Base-by-base conservation (phyloP, 1,140 invertebrate species). In the Trichoplusia ni region DNA sequence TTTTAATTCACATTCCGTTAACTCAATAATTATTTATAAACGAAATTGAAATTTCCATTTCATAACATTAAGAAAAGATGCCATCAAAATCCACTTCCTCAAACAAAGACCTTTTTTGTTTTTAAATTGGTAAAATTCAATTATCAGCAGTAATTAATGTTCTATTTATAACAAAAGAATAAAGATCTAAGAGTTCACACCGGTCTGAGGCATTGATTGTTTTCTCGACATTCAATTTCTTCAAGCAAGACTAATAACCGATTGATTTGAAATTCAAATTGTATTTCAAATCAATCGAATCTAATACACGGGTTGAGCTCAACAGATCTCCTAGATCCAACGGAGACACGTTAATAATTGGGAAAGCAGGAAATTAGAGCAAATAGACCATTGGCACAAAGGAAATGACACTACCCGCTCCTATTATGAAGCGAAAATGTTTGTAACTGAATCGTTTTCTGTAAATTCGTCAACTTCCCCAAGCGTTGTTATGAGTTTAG, bases 371-470 rank as follows among this genome's bases (percentile, higher is more conserved):
- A 78, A 75, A 73, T 75, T 67, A 73, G 64, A 38, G 62, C 71
- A 75, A 72, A 75, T 51, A 66, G 67, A 63, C 68, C 61, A 75
- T 78, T 70, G 69, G 69, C 73, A 78, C 76, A 78, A 78, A 78
- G 76, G 73, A 78, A 78, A 75, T 73, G 51, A 67, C 51, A 64
- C 38, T 47, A 46, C 47, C 44, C 54, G 49, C 21, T 58, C 8
- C 44, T 53, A 68, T 68, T 59, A 51, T 62, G 40, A 29, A 47
- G 40, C 25, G 59, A 31, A 62, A 67, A 66, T 66, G 42, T 31
- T 35, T 33, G 40, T 31, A 44, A 46, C 23, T 23, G 42, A 58
- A 49, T 42, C 42, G 27, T 46, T 44, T 4, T 37, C 19, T 59
- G 21, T 13, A 19, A 37, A 38, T 58, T 14, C 4, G n/a, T 44